Conservation (phyloP, 1,140 invertebrate genomes). For the Odontomachus brunneus region DNA sequence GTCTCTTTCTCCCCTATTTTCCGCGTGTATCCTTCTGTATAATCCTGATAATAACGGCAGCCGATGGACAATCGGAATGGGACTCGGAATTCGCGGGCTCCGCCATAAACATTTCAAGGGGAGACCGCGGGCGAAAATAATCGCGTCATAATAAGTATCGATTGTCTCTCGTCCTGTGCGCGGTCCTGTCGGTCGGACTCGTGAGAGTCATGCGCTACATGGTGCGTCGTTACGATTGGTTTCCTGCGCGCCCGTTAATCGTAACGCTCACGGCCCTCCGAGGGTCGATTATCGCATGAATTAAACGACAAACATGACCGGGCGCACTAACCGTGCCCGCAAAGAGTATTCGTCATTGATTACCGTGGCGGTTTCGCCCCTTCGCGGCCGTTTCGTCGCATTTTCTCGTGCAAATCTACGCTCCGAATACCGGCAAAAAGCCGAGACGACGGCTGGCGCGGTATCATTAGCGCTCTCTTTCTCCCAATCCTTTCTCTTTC, state of each 20-base stretch:
- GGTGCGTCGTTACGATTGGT: background rate
- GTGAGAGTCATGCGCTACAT: background rate
- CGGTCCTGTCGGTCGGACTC: constrained; percentile 11
- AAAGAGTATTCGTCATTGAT: constrained; percentile 33
- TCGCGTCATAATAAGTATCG: constrained; percentile 8
- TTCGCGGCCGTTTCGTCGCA: constrained; percentile 10
- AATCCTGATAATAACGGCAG: background rate
- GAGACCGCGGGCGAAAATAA: constrained; percentile 12
- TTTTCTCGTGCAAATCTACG: constrained; percentile 65
- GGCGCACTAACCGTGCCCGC: background rate
- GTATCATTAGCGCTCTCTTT: constrained; percentile 79
- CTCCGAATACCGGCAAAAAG: constrained; percentile 72
- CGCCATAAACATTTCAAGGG: background rate
- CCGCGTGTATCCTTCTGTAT: background rate
- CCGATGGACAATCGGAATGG: background rate
- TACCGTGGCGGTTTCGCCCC: constrained; percentile 38
- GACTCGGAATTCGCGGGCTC: background rate
- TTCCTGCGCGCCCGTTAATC: background rate
- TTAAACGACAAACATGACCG: constrained; percentile 21
- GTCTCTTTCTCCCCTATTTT: too few species aligned
- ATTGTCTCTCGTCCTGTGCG: constrained; percentile 23
- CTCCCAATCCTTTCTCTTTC: constrained; percentile 60
- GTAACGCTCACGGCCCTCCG: background rate
- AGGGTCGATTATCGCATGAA: constrained; percentile 21
- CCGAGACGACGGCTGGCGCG: constrained; percentile 76